phyloP scores from a whole-genome alignment of 2,797 vertebrate genomes.

The Hypotaenidia okinawae region DNA sequence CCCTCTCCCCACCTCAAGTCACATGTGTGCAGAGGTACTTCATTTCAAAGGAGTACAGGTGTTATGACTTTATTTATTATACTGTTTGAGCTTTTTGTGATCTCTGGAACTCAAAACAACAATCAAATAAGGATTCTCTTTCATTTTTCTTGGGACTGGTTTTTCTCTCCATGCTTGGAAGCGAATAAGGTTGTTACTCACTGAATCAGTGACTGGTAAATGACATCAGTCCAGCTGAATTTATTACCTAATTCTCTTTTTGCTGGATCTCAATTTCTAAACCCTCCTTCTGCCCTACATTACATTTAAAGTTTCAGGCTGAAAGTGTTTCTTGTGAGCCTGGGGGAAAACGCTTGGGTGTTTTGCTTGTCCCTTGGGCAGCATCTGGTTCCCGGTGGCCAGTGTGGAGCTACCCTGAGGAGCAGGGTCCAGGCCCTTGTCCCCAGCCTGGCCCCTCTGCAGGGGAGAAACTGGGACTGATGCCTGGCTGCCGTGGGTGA shows the following conservation, averaged over 20 bases:
- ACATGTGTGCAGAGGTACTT: not conserved
- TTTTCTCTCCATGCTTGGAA: not conserved
- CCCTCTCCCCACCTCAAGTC: not conserved
- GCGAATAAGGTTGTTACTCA: not conserved
- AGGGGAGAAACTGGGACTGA: not conserved
- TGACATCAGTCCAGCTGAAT: not conserved
- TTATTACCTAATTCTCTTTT: not conserved
- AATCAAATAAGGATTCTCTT: slow-evolving; percentile 10
- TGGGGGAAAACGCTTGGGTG: not conserved
- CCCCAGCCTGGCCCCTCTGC: no score
- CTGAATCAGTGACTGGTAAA: not conserved
- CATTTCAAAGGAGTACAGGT: not conserved
- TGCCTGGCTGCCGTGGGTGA: not conserved
- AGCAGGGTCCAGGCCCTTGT: not conserved
- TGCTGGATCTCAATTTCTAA: not conserved
- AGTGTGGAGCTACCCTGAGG: not conserved
- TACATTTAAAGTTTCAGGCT: not conserved
- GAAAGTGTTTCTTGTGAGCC: not conserved
- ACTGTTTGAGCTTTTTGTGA: slow-evolving; percentile 10
- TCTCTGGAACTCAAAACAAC: slow-evolving; percentile 11
- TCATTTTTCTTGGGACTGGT: slow-evolving; percentile 23
- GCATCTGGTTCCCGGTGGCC: fast-evolving
- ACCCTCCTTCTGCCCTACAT: not conserved
- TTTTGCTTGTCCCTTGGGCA: not conserved
- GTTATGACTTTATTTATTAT: slow-evolving; percentile 21